Base-by-base conservation (phyloP, 64 coral and sea anemone genomes). In the Platygyra sinensis region DNA sequence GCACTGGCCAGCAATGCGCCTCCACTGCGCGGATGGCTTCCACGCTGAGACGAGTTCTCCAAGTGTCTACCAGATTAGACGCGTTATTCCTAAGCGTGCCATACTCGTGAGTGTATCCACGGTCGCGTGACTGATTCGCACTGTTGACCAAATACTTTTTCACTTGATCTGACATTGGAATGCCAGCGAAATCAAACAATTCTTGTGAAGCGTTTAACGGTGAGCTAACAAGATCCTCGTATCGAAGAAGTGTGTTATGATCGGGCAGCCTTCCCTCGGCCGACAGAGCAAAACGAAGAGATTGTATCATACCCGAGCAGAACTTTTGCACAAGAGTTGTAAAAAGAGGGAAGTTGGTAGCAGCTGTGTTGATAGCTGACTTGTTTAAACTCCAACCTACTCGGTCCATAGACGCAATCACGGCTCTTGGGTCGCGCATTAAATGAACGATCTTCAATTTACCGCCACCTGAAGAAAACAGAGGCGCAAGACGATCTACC, bases 381-480 rank as follows among this genome's bases (percentile, higher is more conserved):
- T 55, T 74, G 22, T 85, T 71, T n/a, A 52, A 85, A 87, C 75
- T 30, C 96, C 93, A 98, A 25, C 96, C 93, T n/a, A 98, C 87
- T 8, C 77, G 67, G 20, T 86, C 78, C 29, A 94, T 52, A 2
- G 96, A 98, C 2, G 87, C 83, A 6, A 95, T 75, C 8, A 95
- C 82, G 18, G 96, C 96, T n/a, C 96, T 60, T 15, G 96, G 96
- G 39, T 98, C 96, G 31, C 96, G 96, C 38, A 93, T 84, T 78
- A 98, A 89, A 29, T 98, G 91, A 76, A 98, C 50, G 75, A 98
- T 77, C 51, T 91, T 90, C 22, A 98, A 49, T 25, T 93, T 95
- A 38, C 30, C 10, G 28, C 80, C 5, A 42, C 75, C 79, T 10
- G 42, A 71, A 24, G 69, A 57, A 10, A 87, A 86, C 42, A 94